Evolutionary conservation across 2,888 invertebrate species (phyloP).

Genomic region (Eupithecia subumbrata): DNA sequence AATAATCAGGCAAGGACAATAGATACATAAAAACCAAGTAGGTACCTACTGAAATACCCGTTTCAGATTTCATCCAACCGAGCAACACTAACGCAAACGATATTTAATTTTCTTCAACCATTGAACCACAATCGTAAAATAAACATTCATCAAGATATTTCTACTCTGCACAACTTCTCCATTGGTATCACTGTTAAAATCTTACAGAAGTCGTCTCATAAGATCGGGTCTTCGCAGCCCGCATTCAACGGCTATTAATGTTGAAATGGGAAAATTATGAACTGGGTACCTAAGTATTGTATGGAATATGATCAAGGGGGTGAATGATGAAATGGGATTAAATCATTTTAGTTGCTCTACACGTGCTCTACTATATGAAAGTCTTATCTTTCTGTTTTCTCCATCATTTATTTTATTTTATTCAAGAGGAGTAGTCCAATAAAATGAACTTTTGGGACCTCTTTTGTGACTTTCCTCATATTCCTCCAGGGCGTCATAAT

Average conservation of each 20-base stretch:
- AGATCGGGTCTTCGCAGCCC: neutral
- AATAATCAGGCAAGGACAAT: neutral
- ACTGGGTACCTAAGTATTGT: neutral
- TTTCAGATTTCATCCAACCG: slow-evolving; percentile 23
- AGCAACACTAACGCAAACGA: slow-evolving; percentile 24
- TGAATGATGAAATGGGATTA: neutral
- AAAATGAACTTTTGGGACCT: slow-evolving; percentile 46
- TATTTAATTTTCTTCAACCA: slow-evolving; percentile 45
- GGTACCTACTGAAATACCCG: slow-evolving; percentile 11
- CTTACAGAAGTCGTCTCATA: neutral
- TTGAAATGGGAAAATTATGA: neutral
- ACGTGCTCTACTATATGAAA: neutral
- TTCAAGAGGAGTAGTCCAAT: slow-evolving; percentile 40
- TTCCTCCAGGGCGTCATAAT: slow-evolving; percentile 50
- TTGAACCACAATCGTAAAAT: slow-evolving; percentile 12
- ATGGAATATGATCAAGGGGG: neutral
- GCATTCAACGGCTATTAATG: neutral
- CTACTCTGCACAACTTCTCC: neutral
- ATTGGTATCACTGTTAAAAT: neutral
- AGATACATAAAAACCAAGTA: too few species aligned
- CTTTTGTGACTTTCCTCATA: slow-evolving; percentile 45
- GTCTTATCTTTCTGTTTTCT: slow-evolving; percentile 43
- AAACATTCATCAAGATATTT: slow-evolving; percentile 31
- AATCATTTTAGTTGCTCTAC: neutral
- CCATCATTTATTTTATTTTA: neutral